Evolutionary conservation across 2,797 vertebrate species (phyloP).

Genomic region (Mus minutoides): DNA sequence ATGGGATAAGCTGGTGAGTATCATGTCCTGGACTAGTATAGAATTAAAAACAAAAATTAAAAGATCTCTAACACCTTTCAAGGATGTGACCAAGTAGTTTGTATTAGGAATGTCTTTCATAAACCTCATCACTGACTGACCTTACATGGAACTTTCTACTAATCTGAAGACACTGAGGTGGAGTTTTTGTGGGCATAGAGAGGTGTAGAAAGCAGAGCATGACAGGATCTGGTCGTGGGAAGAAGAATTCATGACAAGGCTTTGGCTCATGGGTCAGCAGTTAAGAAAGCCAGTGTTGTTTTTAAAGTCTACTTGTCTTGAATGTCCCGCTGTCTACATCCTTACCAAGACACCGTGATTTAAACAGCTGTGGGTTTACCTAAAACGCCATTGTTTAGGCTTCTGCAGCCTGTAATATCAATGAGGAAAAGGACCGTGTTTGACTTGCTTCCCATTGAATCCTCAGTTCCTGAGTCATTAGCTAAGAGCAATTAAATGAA

Average conservation of each 20-base stretch:
- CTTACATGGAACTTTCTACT: background rate
- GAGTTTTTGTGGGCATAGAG: background rate
- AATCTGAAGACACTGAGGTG: background rate
- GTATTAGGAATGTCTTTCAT: background rate
- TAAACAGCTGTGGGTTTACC: background rate
- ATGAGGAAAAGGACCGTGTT: background rate
- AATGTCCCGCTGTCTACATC: background rate
- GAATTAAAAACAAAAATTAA: slow-evolving; percentile 16
- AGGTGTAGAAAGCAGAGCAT: background rate
- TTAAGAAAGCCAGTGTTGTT: background rate
- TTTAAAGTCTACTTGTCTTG: background rate
- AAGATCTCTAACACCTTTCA: background rate
- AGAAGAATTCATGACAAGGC: background rate
- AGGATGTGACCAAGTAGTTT: background rate
- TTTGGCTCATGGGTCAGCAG: background rate
- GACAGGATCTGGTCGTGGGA: background rate
- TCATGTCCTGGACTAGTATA: background rate
- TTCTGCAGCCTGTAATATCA: background rate
- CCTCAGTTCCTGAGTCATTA: background rate
- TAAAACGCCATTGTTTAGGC: background rate
- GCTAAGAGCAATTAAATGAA: background rate
- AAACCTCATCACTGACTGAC: background rate
- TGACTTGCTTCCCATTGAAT: background rate
- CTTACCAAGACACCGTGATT: background rate
- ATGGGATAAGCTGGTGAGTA: slow-evolving; percentile 15